Evolutionary conservation across 2,113 vertebrate genomes (phyloP), one percentile per base, ranked within the genome.

Genomic region (Tautogolabrus adspersus): DNA sequence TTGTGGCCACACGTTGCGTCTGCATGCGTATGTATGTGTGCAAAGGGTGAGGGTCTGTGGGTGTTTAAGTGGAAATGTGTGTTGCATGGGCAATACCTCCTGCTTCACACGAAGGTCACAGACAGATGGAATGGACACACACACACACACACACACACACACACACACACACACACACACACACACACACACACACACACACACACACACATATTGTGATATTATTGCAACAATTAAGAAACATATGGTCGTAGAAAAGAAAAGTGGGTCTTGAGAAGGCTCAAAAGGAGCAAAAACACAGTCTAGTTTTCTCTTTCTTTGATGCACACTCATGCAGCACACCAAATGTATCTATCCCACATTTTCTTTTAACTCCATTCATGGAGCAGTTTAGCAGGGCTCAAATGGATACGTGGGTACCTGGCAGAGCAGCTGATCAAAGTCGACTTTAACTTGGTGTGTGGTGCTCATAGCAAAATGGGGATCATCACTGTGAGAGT

Each of bases 1-100:
- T 91, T 90, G 84, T 71, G 71, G 63, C 82, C 82, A 60, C 87
- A 86, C 54, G 64, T 84, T 86, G 84, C 75, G 80, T 49, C 59
- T 72, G 59, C 11, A 18, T 67, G 78, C 59, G 56, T 59, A 62
- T 46, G 49, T 40, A 64, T 21, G 49, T 37, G 58, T 64, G 26
- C 44, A 52, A 44, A 19, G 56, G 15, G 38, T 59, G 40, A 59
- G 38, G 5, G 49, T 57, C 64, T 72, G 66, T 59, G 61, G 54
- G 49, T 65, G 57, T 63, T 42, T 68, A 59, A 8, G 59, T 69
- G 66, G 15, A 70, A 60, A 49, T 77, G 58, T 60, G 58, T 68
- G 38, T 63, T 22, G 54, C 75, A 79, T 69, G 72, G 72, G 57
- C 46, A 83, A 61, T 52, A 40, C 79, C 26, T 83, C 57, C 67